phyloP scores from a whole-genome alignment of 1,140 invertebrate genomes.

The Phymastichus coffea region DNA sequence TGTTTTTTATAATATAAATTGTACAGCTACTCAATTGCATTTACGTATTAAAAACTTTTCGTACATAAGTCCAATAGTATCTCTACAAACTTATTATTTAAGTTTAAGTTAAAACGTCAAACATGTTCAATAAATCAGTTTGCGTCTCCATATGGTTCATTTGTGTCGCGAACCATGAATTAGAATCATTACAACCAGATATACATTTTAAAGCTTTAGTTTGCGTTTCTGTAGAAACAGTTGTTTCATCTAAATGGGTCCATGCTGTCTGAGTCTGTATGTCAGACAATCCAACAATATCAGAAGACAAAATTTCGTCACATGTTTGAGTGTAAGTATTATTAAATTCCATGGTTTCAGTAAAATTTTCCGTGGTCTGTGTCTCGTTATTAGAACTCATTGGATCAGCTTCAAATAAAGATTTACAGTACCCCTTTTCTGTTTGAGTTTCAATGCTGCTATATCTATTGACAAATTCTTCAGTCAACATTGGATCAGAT shows the following conservation, averaged over 20 bases:
- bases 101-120: slow-evolving; percentile 11
- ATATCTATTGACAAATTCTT: slow-evolving; percentile 46
- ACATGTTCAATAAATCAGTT: slow-evolving; percentile 46
- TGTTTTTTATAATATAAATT: slow-evolving; percentile 24
- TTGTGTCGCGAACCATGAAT: slow-evolving; percentile 44
- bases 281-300: slow-evolving; percentile 59
- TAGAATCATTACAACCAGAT: slow-evolving; percentile 38
- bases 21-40: slow-evolving; percentile 14
- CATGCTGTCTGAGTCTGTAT: slow-evolving; percentile 65
- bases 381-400: slow-evolving; percentile 56
- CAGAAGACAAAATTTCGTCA: slow-evolving; percentile 57
- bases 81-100: not conserved
- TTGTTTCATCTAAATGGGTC: slow-evolving; percentile 46
- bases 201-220: slow-evolving; percentile 41
- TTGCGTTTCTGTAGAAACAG: slow-evolving; percentile 54
- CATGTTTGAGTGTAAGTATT: slow-evolving; percentile 66
- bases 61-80: no score
- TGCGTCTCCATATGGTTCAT: slow-evolving; percentile 56
- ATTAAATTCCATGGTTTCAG: slow-evolving; percentile 53
- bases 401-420: slow-evolving; percentile 47
- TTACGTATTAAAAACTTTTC: slow-evolving; percentile 16
- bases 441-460: slow-evolving; percentile 63
- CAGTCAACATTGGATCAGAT: slow-evolving; percentile 50
- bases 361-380: slow-evolving; percentile 54
- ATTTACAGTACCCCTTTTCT: slow-evolving; percentile 50